Base-by-base conservation (phyloP, 2,888 invertebrate genomes). In the Polydrusus cervinus region DNA sequence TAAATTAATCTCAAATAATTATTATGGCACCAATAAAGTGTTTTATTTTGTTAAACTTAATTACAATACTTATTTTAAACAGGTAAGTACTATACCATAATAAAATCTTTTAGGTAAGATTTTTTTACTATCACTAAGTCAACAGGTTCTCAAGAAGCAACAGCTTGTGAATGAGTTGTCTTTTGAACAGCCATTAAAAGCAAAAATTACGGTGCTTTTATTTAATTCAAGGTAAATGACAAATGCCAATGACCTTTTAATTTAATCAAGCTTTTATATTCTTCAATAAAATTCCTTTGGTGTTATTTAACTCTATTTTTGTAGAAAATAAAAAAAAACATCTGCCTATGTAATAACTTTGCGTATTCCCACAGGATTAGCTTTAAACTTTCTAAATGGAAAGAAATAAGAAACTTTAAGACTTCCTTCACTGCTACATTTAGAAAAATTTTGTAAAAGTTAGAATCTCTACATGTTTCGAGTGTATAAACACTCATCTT, bases 141-240 rank as follows among this genome's bases (percentile, higher is more conserved):
- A 74, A 74, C 74, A 55, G 45, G 68, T 69, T 69, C 70, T 74
- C 25, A 43, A 66, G 57, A 43, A 68, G 34, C 76, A 45, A 76
- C 72, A 76, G 76, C 69, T 72, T 76, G 76, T 45, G 69, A 65
- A 72, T 72, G 72, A 76, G 65, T 72, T 72, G 76, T 75, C 75
- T 75, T 75, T 67, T 69, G 30, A 57, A 60, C 65, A 71, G 65
- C 76, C 68, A 76, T 76, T 76, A 76, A 76, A 76, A 65, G 72
- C 72, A 72, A 72, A 67, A 76, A 69, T 67, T 76, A 76, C 76
- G 76, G 76, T 76, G 62, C 76, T 76, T 68, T 76, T 76, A 72
- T 76, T 72, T 55, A 65, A 76, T 72, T 76, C 72, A 76, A 67
- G 72, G 65, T 61, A 70, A 74, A 74, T 61, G 49, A 70, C 51